Evolutionary conservation across 2,888 invertebrate species (phyloP).

Genomic region (Penaeus monodon): DNA sequence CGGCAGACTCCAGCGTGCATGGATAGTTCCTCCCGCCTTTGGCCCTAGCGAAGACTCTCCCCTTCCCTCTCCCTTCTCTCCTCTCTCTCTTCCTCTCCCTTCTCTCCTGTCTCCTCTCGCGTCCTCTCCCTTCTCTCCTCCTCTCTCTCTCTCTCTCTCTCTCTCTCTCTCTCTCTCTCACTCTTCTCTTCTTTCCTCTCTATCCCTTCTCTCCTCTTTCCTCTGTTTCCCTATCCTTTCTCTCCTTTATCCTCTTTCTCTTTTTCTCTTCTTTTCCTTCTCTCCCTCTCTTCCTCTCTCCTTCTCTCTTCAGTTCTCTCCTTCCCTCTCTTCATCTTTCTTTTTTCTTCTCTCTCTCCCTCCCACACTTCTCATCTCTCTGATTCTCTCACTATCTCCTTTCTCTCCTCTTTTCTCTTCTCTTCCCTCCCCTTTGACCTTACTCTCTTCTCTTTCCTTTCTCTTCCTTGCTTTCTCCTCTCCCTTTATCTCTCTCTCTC

Average conservation of each 20-base stretch:
- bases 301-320: neutral
- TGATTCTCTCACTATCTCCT: too few relatives aligned
- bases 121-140: neutral
- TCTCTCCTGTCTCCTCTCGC: neutral
- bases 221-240: neutral
- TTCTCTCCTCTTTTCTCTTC: too few relatives aligned
- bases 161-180: neutral
- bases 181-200: neutral
- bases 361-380: neutral
- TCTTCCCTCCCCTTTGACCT: too few relatives aligned
- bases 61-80: conserved; percentile 3
- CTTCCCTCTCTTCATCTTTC: neutral
- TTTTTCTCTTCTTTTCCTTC: neutral
- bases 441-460: too few relatives aligned
- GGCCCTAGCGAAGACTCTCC: neutral
- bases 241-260: neutral
- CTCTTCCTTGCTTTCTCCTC: too few relatives aligned
- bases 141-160: neutral
- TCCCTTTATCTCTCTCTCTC: too few relatives aligned
- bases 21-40: conserved; percentile 33
- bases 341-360: neutral
- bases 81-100: neutral
- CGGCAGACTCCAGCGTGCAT: conserved; percentile 37
- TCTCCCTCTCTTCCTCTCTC: neutral
- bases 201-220: neutral